Evolutionary conservation across 2,888 invertebrate species (phyloP).

Genomic region (Argyra leucocephala): DNA sequence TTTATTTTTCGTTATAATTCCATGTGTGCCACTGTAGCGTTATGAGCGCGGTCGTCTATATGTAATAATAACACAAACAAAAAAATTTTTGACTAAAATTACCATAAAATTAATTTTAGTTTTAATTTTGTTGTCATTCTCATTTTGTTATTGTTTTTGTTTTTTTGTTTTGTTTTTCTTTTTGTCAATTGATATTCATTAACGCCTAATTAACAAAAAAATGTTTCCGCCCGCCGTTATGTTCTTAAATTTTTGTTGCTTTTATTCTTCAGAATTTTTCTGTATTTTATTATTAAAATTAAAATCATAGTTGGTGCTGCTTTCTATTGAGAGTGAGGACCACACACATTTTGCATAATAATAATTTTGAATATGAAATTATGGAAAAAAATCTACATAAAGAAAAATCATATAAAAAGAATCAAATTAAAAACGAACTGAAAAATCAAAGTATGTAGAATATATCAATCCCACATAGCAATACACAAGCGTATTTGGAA

Average conservation of each 20-base stretch:
- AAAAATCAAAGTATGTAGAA: no score
- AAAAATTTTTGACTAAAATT: background rate
- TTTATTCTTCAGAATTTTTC: background rate
- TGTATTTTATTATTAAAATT: background rate
- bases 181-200: conserved; percentile 6
- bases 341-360: conserved; percentile 1
- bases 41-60: no score
- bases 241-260: background rate
- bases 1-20: no score
- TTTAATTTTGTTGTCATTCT: background rate
- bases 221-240: conserved; percentile 6
- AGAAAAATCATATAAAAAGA: background rate
- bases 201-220: conserved; percentile 6
- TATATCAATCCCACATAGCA: no score
- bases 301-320: background rate
- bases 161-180: background rate
- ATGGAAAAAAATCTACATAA: background rate
- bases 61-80: background rate
- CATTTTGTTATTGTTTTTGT: background rate
- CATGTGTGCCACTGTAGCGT: no score
- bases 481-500: no score
- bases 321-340: background rate
- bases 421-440: background rate
- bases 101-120: background rate
- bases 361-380: background rate